These are phyloP conservation scores for Leptinotarsa texana DNA, from an alignment of 1,140 invertebrate species.

Conservation along the genomic window DNA sequence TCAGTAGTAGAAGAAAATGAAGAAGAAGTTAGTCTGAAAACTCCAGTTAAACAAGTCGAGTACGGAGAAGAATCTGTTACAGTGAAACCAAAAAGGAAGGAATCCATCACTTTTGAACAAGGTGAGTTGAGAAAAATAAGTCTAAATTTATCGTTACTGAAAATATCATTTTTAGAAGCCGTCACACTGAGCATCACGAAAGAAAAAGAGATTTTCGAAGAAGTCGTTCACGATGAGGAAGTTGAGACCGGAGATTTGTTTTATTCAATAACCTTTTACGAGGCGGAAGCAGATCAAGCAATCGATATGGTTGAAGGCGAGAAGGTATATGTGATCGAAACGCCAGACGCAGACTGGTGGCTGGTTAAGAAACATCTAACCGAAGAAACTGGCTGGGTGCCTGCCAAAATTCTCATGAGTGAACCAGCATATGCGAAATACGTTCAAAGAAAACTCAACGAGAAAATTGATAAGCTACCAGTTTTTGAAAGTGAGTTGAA, in stretches of 20 bases:
- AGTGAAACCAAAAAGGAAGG: constrained; percentile 65
- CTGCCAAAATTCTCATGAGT: constrained; percentile 84
- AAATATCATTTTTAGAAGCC: constrained; percentile 56
- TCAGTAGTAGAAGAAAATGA: constrained; percentile 64
- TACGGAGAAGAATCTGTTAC: constrained; percentile 67
- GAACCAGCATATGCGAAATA: constrained; percentile 80
- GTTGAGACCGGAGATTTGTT: constrained; percentile 76
- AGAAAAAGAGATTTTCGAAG: constrained; percentile 59
- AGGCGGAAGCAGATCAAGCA: constrained; percentile 85
- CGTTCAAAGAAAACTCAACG: constrained; percentile 83
- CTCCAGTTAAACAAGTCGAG: constrained; percentile 55
- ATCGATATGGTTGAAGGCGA: constrained; percentile 90
- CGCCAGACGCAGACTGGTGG: constrained; percentile 86
- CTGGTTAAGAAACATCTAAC: constrained; percentile 88
- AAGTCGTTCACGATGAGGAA: constrained; percentile 53
- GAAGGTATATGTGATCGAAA: constrained; percentile 82
- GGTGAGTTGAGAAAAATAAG: constrained; percentile 55
- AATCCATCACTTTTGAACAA: constrained; percentile 65
- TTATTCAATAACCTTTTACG: constrained; percentile 82
- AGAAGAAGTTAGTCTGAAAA: constrained; percentile 59
- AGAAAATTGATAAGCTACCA: constrained; percentile 89
- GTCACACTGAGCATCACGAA: constrained; percentile 64
- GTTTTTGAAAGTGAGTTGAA: constrained; percentile 84
- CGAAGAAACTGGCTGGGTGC: constrained; percentile 89
- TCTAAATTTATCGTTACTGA: neutral